Base-by-base conservation (phyloP, 2,797 vertebrate species). In the Pseudotriccus pelzelni region DNA sequence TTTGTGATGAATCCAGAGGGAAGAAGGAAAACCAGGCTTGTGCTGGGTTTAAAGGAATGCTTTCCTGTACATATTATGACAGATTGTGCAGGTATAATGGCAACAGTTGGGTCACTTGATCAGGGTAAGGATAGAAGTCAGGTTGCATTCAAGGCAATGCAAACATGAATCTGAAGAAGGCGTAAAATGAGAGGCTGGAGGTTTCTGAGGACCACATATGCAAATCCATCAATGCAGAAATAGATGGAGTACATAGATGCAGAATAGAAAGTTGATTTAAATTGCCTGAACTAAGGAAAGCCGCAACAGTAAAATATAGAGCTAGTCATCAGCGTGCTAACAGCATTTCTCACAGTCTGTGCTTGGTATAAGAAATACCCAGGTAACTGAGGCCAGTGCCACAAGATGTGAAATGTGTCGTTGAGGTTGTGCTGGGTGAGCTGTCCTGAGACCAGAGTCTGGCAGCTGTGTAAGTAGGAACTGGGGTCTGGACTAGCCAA, bases 231-330 rank as follows among this genome's bases (percentile, higher is more conserved):
- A 37, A 7, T 20, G 19, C 21, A 74, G 24, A 28, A 60, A 14
- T 30, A 62, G 37, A 20, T 41, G 27, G 59, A 21, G 27, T 41
- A 15, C 39, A 41, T 5, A 41, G 27, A 62, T 21, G 37, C 7
- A 55, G 21, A 7, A 12, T 8, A 17, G 34, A 69, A 84, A 89
- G 20, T 10, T 58, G 25, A 5, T 63, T 83, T 58, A 72, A 86
- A 55, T 22, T 30, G 14, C 10, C 14, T 53, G 12, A 36, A 49
- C 44, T 63, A 62, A 56, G 4, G 22, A 62, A 75, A 74, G 30
- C 6, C 12, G 12, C 2, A 5, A 22, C 7, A 32, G 32, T 0
- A 1, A 46, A 70, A 39, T 12, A 0, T 3, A 55, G 52, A 82
- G 30, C 15, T 15, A 52, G n/a, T 60, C 32, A 76, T 27, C 13